Percentiles rank a stretch among this genome's conserved stretches.
Conservation (phyloP, 1,140 invertebrate genomes). For the Drosophila varians region DNA sequence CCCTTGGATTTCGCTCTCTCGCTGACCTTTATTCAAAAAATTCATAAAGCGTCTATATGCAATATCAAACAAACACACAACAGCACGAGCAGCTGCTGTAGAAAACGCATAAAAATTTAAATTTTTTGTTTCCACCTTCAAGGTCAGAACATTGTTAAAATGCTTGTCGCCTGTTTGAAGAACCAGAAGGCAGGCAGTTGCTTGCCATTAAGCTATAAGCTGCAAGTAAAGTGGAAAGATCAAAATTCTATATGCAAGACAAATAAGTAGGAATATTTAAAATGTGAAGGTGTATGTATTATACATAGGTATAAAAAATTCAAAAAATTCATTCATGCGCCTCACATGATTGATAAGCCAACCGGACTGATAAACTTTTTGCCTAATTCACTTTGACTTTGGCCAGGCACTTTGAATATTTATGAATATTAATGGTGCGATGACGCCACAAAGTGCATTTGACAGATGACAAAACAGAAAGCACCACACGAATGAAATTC, state of each 20-base stretch:
- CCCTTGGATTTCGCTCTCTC: conserved; percentile 11
- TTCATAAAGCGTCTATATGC: conserved; percentile 20
- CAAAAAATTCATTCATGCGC: conserved; percentile 30
- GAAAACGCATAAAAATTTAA: conserved; percentile 33
- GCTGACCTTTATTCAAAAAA: conserved; percentile 43
- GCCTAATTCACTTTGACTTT: conserved; percentile 28
- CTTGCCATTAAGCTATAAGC: conserved; percentile 64
- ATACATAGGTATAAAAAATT: no score
- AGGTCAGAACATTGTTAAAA: conserved; percentile 63
- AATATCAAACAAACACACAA: conserved; percentile 24
- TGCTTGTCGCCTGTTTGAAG: conserved; percentile 31
- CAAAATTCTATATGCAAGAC: conserved; percentile 5
- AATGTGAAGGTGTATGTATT: neutral
- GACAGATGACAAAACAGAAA: conserved; percentile 68
- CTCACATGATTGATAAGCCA: conserved; percentile 53
- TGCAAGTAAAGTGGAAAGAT: conserved; percentile 36
- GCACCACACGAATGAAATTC: conserved; percentile 63
- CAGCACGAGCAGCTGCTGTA: conserved; percentile 6
- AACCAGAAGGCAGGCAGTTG: conserved; percentile 50
- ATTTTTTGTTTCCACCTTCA: conserved; percentile 51
- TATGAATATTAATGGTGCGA: conserved; percentile 39
- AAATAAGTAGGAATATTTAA: neutral
- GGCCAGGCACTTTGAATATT: conserved; percentile 28
- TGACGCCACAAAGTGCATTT: conserved; percentile 62
- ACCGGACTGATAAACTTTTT: conserved; percentile 22